phyloP scores from a whole-genome alignment of 2,113 vertebrate genomes.

The Eptesicus fuscus region DNA sequence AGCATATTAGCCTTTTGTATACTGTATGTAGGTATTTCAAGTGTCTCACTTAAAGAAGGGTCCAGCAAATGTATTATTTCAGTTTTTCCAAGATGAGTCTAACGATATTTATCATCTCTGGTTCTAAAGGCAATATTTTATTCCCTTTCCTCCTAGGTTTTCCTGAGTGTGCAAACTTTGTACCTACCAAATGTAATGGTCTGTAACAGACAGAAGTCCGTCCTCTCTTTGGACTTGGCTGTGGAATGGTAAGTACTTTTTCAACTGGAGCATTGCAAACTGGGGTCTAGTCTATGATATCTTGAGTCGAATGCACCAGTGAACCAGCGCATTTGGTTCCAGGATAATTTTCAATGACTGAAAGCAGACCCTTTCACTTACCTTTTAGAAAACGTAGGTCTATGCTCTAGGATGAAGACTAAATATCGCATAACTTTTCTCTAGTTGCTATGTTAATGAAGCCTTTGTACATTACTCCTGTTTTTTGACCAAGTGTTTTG shows the following conservation, averaged over 20 bases:
- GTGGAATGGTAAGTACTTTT: slow-evolving; percentile 91
- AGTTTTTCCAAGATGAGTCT: neutral
- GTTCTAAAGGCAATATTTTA: slow-evolving; percentile 24
- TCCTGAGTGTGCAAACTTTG: slow-evolving; percentile 80
- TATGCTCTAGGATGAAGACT: slow-evolving; percentile 1
- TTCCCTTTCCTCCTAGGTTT: slow-evolving; percentile 78
- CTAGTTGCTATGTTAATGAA: neutral
- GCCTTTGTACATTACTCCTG: neutral
- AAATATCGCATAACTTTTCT: neutral
- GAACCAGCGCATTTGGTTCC: neutral
- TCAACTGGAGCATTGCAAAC: neutral
- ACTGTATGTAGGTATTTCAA: neutral
- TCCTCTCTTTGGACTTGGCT: slow-evolving; percentile 93
- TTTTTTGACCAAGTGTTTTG: slow-evolving; percentile 5
- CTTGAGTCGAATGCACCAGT: neutral
- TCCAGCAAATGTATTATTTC: neutral
- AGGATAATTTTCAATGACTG: neutral
- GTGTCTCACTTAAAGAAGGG: neutral
- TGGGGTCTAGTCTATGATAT: neutral
- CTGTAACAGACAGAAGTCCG: slow-evolving; percentile 89
- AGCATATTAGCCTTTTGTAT: no score
- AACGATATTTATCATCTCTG: neutral
- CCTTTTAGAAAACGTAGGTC: slow-evolving; percentile 3
- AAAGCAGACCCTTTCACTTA: neutral
- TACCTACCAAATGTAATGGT: slow-evolving; percentile 77